phyloP scores from a whole-genome alignment of 1,140 invertebrate genomes.

The Camponotus floridanus region DNA sequence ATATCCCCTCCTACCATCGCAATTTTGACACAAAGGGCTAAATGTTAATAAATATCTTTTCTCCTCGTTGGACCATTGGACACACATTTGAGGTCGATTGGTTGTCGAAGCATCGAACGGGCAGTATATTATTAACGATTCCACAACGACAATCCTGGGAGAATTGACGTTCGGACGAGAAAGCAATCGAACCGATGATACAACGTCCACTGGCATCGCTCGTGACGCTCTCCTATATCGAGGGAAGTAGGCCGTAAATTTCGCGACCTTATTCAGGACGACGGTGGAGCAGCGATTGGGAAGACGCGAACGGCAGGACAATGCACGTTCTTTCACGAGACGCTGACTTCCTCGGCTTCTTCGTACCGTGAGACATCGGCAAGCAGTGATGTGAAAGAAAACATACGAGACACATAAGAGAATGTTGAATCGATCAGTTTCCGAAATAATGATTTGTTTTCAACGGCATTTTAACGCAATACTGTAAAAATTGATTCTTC shows the following conservation, averaged over 20 bases:
- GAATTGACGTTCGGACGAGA: constrained; percentile 54
- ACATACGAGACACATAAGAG: not conserved
- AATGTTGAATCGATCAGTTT: constrained; percentile 1
- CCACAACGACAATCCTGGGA: constrained; percentile 18
- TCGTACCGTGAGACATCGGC: constrained; percentile 33
- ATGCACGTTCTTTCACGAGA: constrained; percentile 53
- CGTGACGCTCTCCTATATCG: constrained; percentile 33
- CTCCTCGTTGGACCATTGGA: constrained; percentile 26
- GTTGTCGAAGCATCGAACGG: constrained; percentile 22
- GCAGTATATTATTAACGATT: constrained; percentile 67
- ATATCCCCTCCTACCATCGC: not conserved
- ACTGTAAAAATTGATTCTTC: not conserved
- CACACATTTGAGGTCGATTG: constrained; percentile 28
- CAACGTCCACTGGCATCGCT: constrained; percentile 49
- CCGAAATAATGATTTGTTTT: constrained; percentile 32
- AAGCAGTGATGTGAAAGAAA: constrained; percentile 43
- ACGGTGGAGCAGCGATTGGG: constrained; percentile 33
- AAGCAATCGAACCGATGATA: constrained; percentile 69
- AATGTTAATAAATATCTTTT: constrained; percentile 56
- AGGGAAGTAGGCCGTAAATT: constrained; percentile 71
- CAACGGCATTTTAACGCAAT: not conserved
- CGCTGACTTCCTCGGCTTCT: constrained; percentile 47
- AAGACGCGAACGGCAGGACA: constrained; percentile 39
- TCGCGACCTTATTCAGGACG: constrained; percentile 67
- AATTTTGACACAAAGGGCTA: constrained; percentile 38